A percentile compares a stretch with the other conserved stretches of the same genome.
Evolutionary conservation across 2,888 invertebrate genomes (phyloP).

Genomic region (Hesperia comma): DNA sequence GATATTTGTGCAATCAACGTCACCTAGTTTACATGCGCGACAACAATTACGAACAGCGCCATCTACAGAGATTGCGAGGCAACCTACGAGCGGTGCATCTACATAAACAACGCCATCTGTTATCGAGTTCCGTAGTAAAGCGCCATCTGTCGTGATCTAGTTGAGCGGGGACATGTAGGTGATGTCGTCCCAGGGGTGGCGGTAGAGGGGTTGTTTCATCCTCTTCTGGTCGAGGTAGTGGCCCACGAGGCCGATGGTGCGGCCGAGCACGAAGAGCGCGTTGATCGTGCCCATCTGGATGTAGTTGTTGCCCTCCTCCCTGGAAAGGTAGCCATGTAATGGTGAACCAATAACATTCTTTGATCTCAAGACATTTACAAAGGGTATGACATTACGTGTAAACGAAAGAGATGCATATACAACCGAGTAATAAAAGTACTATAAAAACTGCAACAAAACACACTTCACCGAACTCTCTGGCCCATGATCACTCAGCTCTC

Average conservation of each 20-base stretch:
- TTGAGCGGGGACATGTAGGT: conserved; percentile 79
- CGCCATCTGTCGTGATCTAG: conserved; percentile 47
- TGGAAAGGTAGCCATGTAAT: conserved; percentile 47
- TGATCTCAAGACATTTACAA: no score
- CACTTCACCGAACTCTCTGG: no score
- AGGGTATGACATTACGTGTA: no score
- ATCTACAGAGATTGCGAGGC: neutral
- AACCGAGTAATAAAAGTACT: no score
- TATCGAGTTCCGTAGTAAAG: neutral
- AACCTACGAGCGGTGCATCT: neutral
- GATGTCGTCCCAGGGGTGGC: conserved; percentile 99
- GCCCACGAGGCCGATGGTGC: conserved; percentile 99
- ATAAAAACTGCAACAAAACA: no score
- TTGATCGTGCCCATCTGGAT: conserved; percentile 99
- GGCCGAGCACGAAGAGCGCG: conserved; percentile 98
- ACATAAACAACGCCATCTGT: conserved; percentile 7
- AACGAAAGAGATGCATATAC: no score
- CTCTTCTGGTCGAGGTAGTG: conserved; percentile 99
- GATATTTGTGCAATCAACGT: conserved; percentile 11
- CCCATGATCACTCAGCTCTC: no score
- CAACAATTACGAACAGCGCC: conserved; percentile 3
- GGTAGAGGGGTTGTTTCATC: conserved; percentile 98
- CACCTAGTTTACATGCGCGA: neutral
- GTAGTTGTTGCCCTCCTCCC: conserved; percentile 99
- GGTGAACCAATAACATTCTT: neutral